Base-by-base conservation (phyloP, 2,113 vertebrate genomes). In the Eretmodus cyanostictus region DNA sequence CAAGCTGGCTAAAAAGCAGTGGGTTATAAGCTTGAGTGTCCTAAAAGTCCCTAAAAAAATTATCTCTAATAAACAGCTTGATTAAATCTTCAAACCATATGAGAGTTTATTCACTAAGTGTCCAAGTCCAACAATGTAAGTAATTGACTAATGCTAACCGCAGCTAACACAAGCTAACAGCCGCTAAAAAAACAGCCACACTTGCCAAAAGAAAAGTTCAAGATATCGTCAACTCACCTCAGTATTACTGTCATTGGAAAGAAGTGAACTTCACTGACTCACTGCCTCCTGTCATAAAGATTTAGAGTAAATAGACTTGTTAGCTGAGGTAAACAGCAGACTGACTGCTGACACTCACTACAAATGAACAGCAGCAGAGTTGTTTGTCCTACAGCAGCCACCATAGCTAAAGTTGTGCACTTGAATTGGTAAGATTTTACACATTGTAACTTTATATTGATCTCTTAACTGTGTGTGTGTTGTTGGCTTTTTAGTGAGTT, bases 41-140 rank as follows among this genome's bases (percentile, higher is more conserved):
- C 34, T 66, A 38, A 3, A 68, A 68, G 34, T 5, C 34, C 34
- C 4, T 22, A n/a, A 38, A 0, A 0, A 19, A 8, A 66, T 2
- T 8, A 8, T 38, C 19, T 38, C 19, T 68, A 38, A 68, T 68
- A 22, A 68, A 68, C 61, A 38, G 61, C 9, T 66, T 66, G 61
- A 66, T 38, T 38, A 66, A n/a, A 38, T 66, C 19, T 38, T 66
- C 34, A 66, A n/a, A 66, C 9, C 34, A 66, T 13, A 38, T 66
- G 61, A 66, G 34, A 38, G 10, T 66, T 38, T 38, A 22, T 66
- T 66, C 4, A 38, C 34, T 66, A 38, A 66, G 61, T 66, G 34
- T 66, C 19, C 31, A 22, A 2, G 17, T 66, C 61, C 31, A 66
- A 66, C 34, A 66, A 66, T 66, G 34, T 5, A n/a, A 66, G 19